phyloP scores from a whole-genome alignment of 2,888 invertebrate species.

The Cetonia aurata region DNA sequence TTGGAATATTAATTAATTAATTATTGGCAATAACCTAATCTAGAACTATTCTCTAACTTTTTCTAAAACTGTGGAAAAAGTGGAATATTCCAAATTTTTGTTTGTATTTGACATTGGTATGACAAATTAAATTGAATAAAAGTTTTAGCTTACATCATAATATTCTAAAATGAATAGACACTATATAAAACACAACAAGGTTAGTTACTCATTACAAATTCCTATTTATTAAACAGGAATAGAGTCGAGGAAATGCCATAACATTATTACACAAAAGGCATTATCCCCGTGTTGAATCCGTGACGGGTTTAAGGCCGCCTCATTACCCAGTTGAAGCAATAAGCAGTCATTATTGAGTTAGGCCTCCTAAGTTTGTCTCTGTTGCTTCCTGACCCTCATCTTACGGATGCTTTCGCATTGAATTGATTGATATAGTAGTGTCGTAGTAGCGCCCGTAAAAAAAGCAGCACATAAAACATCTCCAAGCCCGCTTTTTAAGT shows the following conservation, averaged over 20 bases:
- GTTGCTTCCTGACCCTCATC: slow-evolving; percentile 31
- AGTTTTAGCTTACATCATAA: no score
- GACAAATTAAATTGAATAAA: no score
- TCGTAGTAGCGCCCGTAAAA: slow-evolving; percentile 16
- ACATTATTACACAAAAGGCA: slow-evolving; percentile 18
- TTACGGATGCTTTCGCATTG: slow-evolving; percentile 4
- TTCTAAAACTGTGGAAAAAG: no score
- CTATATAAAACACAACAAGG: neutral
- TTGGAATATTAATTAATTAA: no score
- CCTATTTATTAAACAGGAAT: neutral
- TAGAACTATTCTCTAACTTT: no score
- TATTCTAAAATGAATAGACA: no score
- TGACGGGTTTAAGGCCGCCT: slow-evolving; percentile 4
- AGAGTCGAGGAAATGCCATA: neutral
- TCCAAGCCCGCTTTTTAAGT: no score
- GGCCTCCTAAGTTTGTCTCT: slow-evolving; percentile 21
- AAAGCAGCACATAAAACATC: neutral
- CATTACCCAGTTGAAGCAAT: slow-evolving; percentile 29
- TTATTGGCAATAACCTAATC: no score
- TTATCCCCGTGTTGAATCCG: neutral
- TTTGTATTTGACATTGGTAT: no score
- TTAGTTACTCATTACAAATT: neutral
- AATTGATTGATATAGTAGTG: neutral
- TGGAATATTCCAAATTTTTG: no score
- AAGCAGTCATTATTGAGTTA: slow-evolving; percentile 38